Base-by-base conservation (phyloP, 1,140 invertebrate genomes). In the Calephelis nemesis region DNA sequence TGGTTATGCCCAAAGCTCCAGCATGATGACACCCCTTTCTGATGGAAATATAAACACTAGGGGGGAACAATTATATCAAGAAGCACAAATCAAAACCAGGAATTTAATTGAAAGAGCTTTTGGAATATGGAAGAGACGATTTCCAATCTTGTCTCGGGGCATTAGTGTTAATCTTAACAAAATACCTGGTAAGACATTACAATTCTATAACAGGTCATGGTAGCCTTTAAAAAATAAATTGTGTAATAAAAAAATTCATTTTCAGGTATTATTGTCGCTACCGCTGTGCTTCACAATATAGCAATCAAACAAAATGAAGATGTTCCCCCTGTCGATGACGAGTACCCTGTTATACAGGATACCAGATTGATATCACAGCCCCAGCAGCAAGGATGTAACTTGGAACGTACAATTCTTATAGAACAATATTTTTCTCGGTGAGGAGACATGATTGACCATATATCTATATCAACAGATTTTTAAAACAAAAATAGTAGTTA, bases 121-220 rank as follows among this genome's bases (percentile, higher is more conserved):
- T 72, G 70, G 72, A 5, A 40, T 52, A 9, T 75, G 71, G 74
- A 75, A 73, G 48, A 65, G 69, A 47, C 67, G 67, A 49, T 76
- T 74, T 66, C 70, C 70, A 58, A 50, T 47, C 5, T 45, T 72
- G 6, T 54, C 65, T n/a, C 48, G 60, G 39, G 60, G 50, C 0
- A 50, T 65, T 49, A 15, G 39, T n/a, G 30, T 65, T 5, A 12
- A 65, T 47, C 8, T 65, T 12, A 19, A 30, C 30, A 65, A 47
- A n/a, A 49, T 65, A 49, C 47, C 47, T 30, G 63, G 15, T 12
- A 19, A 19, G 15, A 19, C 15, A 19, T 19, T 19, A 19, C 15
- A 19, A 19, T 19, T 19, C 15, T 19, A 19, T 19, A 19, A 19
- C 15, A 19, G 15, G 15, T 19, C 15, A 19, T 19, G 15, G 1